Evolutionary conservation across 2,797 vertebrate genomes (phyloP).

Genomic region (Siniperca scherzeri): DNA sequence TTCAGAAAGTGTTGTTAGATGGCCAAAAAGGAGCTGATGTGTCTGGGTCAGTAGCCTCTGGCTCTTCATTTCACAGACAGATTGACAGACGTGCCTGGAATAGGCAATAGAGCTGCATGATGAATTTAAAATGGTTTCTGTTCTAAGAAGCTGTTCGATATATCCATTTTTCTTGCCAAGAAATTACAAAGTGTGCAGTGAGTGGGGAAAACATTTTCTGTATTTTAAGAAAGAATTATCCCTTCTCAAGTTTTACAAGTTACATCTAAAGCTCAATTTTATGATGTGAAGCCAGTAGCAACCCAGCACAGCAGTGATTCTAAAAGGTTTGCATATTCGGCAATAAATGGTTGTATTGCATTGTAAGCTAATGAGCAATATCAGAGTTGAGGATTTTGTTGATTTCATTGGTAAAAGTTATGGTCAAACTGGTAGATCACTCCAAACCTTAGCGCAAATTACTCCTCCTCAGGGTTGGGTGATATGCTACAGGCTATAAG

Average conservation of each 20-base stretch:
- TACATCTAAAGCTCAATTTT: slow-evolving; percentile 26
- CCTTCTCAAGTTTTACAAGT: background rate
- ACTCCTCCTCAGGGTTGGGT: slow-evolving; percentile 11
- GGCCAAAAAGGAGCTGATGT: slow-evolving; percentile 70
- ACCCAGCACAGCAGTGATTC: background rate
- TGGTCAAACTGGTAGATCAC: background rate
- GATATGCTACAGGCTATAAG: slow-evolving; percentile 16
- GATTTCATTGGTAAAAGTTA: slow-evolving; percentile 9
- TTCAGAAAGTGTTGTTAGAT: slow-evolving; percentile 71
- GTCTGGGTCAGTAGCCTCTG: slow-evolving; percentile 72
- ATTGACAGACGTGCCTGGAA: slow-evolving; percentile 72
- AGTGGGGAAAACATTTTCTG: background rate
- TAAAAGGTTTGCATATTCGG: slow-evolving; percentile 6
- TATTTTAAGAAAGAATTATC: slow-evolving; percentile 17
- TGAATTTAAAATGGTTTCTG: slow-evolving; percentile 65
- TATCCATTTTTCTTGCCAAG: slow-evolving; percentile 34
- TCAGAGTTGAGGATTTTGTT: slow-evolving; percentile 7
- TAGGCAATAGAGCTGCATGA: slow-evolving; percentile 47
- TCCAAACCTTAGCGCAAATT: slow-evolving; percentile 6
- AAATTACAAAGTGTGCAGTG: slow-evolving; percentile 18
- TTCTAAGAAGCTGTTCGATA: slow-evolving; percentile 47
- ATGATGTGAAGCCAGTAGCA: slow-evolving; percentile 17
- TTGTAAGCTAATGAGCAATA: slow-evolving; percentile 23
- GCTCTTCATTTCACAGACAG: slow-evolving; percentile 74
- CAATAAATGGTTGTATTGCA: slow-evolving; percentile 1